Evolutionary conservation across 2,888 invertebrate species (phyloP), one percentile per base, ranked within the genome.

Genomic region (Dryobotodes eremita): DNA sequence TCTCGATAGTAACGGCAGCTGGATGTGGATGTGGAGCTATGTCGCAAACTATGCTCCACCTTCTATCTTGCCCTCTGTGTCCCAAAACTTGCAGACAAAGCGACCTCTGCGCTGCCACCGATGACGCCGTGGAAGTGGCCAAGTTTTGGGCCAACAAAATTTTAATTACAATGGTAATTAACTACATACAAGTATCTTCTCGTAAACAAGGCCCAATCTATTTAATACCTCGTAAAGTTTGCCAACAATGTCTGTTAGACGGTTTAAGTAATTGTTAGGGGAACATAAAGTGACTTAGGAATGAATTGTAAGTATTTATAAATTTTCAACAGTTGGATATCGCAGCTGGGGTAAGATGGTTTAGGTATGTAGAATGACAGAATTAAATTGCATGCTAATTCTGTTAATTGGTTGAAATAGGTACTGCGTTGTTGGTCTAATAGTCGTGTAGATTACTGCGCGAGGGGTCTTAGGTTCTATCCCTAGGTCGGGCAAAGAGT

Each of bases 161-260:
- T n/a, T n/a, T n/a, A n/a, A 36, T 46, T 15, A 46, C 48, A 71
- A n/a, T 2, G 17, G 31, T n/a, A 26, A 13, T 15, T 48, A 31
- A 5, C 13, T 11, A 50, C 17, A 42, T 20, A 53, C 7, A 50
- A 65, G 20, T 7, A 36, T 8, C 5, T 17, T n/a, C 62, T 57
- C 68, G n/a, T 72, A 79, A 79, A 80, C 59, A 69, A 8, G 42
- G 46, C 36, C 50, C 62, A 64, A 79, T 80, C 69, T 79, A 80
- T 79, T 80, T 73, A 64, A 80, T 69, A 59, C 50, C 26, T 79
- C 80, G 68, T 79, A 79, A 79, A 79, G 31, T 53, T 50, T 3
- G n/a, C 42, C 57, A n/a, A 79, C 80, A 79, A 73, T 69, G 69
- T 72, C n/a, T 68, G 53, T 62, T 6, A 72, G 72, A n/a, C 31